Evolutionary conservation across 2,888 invertebrate genomes (phyloP).

Genomic region (Chymomyza caudatula): DNA sequence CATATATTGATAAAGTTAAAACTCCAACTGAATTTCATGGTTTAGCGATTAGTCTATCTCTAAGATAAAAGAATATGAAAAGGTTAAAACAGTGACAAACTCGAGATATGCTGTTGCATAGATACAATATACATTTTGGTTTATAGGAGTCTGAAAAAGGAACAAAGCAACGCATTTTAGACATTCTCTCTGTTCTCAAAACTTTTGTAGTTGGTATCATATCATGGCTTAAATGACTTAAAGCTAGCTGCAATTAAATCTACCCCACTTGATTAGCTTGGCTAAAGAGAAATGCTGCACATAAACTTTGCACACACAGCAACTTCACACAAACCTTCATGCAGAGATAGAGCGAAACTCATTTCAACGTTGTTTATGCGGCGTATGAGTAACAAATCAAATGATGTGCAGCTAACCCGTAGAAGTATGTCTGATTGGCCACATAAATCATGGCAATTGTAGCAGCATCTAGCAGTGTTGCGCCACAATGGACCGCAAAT

Average conservation of each 20-base stretch:
- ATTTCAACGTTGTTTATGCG: slow-evolving; percentile 60
- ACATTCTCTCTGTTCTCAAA: too few species aligned
- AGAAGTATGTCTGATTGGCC: slow-evolving; percentile 67
- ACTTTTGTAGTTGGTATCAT: too few species aligned
- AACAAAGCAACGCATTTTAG: too few species aligned
- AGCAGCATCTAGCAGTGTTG: neutral
- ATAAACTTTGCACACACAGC: neutral
- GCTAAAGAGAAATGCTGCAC: slow-evolving; percentile 4
- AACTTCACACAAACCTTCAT: neutral
- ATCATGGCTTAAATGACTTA: neutral
- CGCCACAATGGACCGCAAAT: slow-evolving; percentile 14
- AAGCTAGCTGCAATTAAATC: neutral
- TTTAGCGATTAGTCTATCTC: too few species aligned
- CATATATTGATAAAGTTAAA: too few species aligned
- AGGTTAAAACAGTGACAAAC: too few species aligned
- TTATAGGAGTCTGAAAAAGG: too few species aligned
- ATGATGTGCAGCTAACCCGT: slow-evolving; percentile 40
- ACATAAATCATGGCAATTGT: slow-evolving; percentile 61
- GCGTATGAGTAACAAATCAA: slow-evolving; percentile 70
- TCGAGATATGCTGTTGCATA: too few species aligned
- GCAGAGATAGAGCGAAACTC: too few species aligned
- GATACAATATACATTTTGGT: too few species aligned
- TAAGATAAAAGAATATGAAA: too few species aligned
- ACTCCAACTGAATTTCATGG: too few species aligned
- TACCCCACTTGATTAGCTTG: neutral